Percentiles rank a stretch among this genome's conserved stretches.
These are phyloP conservation scores for Agonopterix heracliana DNA, from an alignment of 2,888 invertebrate genomes.

Conservation along the genomic window DNA sequence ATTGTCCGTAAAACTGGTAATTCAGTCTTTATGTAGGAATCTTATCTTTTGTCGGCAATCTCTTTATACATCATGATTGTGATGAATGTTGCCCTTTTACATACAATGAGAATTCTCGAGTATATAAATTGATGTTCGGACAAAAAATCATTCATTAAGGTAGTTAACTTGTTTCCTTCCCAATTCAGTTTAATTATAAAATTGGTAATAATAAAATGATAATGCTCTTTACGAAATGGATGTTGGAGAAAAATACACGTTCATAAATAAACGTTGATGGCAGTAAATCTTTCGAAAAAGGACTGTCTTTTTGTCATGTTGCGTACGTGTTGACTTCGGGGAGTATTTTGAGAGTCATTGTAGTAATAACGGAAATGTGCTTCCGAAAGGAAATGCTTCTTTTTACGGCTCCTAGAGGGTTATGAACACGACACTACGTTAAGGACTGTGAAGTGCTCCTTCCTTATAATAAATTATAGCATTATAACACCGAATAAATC, in stretches of 20 bases:
- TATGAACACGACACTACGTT: neutral
- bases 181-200: no score
- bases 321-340: slow-evolving; percentile 14
- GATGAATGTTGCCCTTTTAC: slow-evolving; percentile 2
- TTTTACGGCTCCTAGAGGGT: slow-evolving; percentile 1
- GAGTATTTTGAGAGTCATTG: slow-evolving; percentile 30
- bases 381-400: slow-evolving; percentile 22
- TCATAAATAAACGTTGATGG: no score
- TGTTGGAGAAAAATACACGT: no score
- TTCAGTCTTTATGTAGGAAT: neutral
- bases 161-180: no score
- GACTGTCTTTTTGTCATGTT: neutral
- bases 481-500: no score
- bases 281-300: neutral
- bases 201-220: no score
- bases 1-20: slow-evolving; percentile 20
- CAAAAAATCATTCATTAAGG: no score
- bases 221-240: no score
- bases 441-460: no score
- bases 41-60: neutral
- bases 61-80: neutral
- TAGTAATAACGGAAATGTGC: slow-evolving; percentile 31
- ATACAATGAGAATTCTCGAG: neutral
- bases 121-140: no score
- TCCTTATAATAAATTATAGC: no score